These are phyloP conservation scores for Ectemnius cavifrons DNA, from an alignment of 2,888 invertebrate species.

Conservation along the genomic window DNA sequence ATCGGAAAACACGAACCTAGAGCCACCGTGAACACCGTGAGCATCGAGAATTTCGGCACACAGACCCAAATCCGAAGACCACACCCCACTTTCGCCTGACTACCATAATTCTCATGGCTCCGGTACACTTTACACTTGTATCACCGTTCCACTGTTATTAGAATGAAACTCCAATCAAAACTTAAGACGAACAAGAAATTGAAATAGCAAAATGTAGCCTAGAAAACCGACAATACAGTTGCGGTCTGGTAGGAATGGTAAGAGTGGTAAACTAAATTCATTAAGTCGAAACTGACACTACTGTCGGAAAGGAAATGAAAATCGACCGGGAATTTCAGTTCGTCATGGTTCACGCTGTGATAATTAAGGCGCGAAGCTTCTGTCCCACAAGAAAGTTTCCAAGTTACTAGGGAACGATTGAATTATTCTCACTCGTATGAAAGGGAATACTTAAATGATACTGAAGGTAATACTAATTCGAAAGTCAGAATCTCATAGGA, in stretches of 20 bases:
- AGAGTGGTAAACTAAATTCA: too few relatives aligned
- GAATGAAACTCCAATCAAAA: too few relatives aligned
- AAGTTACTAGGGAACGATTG: too few relatives aligned
- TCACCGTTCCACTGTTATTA: too few relatives aligned
- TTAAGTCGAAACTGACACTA: too few relatives aligned
- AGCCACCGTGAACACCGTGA: conserved; percentile 32
- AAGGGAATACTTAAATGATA: too few relatives aligned
- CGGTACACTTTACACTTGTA: background rate
- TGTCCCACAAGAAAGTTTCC: too few relatives aligned
- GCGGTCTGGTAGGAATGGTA: too few relatives aligned
- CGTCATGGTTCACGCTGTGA: background rate
- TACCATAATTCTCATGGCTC: background rate
- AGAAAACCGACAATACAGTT: too few relatives aligned
- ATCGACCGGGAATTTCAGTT: background rate
- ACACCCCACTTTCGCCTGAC: background rate
- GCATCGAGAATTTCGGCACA: conserved; percentile 65
- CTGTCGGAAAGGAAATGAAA: conserved; percentile 3
- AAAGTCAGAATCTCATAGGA: background rate
- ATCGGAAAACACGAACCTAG: conserved; percentile 37
- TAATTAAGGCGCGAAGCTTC: background rate
- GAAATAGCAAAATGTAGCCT: too few relatives aligned
- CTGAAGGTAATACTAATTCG: background rate
- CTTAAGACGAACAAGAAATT: too few relatives aligned
- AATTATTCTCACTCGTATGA: too few relatives aligned
- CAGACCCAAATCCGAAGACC: conserved; percentile 63